Evolutionary conservation across 2,888 invertebrate species (phyloP).

Genomic region (Steinernema carpocapsae): DNA sequence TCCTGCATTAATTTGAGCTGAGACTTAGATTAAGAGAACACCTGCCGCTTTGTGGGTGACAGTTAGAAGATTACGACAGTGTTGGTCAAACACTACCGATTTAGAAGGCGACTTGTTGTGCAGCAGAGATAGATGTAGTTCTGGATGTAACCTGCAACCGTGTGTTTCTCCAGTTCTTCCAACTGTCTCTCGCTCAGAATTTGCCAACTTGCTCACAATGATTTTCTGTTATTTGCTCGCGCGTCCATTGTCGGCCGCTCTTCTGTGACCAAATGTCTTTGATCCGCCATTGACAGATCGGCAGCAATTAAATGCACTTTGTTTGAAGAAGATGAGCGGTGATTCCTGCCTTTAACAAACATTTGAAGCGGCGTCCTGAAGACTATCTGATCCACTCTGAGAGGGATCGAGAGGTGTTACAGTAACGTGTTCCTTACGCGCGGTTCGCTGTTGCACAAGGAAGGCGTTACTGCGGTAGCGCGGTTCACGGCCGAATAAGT

Average conservation of each 20-base stretch:
- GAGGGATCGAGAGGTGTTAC: too few species aligned
- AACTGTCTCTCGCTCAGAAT: too few species aligned
- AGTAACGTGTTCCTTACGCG: background rate
- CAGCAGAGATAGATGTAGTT: too few species aligned
- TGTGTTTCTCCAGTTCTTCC: too few species aligned
- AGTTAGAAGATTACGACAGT: constrained; percentile 29
- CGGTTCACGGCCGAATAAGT: constrained; percentile 30
- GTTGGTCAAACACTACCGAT: background rate
- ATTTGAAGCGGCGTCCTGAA: background rate
- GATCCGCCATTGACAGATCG: constrained; percentile 30
- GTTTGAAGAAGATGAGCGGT: constrained; percentile 29
- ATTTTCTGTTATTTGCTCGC: constrained; percentile 12
- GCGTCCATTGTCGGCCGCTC: background rate
- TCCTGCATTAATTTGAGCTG: background rate
- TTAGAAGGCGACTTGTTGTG: too few species aligned
- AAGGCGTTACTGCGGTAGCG: background rate
- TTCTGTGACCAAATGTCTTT: background rate
- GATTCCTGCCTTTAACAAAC: constrained; percentile 21
- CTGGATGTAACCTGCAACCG: too few species aligned
- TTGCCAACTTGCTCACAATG: background rate
- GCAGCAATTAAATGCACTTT: constrained; percentile 25
- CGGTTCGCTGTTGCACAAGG: background rate
- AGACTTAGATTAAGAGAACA: constrained; percentile 8
- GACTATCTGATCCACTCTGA: too few species aligned
- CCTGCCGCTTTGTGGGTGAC: constrained; percentile 7